Conservation (phyloP, 2,797 vertebrate genomes). For the Sciaenops ocellatus region DNA sequence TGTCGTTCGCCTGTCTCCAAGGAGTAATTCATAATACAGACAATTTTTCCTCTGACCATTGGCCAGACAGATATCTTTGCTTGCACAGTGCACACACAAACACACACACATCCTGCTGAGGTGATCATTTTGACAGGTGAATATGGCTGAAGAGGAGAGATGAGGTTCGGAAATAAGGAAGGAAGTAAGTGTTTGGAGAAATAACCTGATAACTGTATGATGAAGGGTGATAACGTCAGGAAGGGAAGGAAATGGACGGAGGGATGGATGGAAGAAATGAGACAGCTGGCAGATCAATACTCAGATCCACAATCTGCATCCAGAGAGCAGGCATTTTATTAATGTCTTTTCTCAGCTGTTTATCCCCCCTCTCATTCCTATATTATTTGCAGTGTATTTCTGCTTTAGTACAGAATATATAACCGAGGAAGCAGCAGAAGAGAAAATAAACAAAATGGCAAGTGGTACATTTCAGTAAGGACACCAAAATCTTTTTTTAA, state of each 20-base stretch:
- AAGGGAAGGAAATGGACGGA: conserved; percentile 63
- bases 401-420: conserved; percentile 10
- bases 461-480: background rate
- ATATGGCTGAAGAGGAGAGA: conserved; percentile 65
- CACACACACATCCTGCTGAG: conserved; percentile 41
- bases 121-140: conserved; percentile 77
- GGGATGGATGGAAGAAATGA: conserved; percentile 56
- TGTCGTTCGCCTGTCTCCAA: conserved; percentile 69
- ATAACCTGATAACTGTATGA: conserved; percentile 81
- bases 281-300: conserved; percentile 74
- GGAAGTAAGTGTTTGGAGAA: conserved; percentile 61
- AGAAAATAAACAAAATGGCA: conserved; percentile 18
- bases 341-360: conserved; percentile 14
- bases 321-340: conserved; percentile 48
- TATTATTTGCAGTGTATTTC: conserved; percentile 15
- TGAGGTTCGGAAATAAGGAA: conserved; percentile 56
- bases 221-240: conserved; percentile 77
- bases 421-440: background rate
- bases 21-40: conserved; percentile 75
- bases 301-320: conserved; percentile 75
- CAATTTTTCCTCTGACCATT: conserved; percentile 64
- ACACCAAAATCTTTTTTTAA: background rate
- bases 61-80: conserved; percentile 65
- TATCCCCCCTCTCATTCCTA: background rate
- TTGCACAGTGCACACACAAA: conserved; percentile 28